Evolutionary conservation across 2,797 vertebrate species (phyloP).

Genomic region (Cuculus canorus): DNA sequence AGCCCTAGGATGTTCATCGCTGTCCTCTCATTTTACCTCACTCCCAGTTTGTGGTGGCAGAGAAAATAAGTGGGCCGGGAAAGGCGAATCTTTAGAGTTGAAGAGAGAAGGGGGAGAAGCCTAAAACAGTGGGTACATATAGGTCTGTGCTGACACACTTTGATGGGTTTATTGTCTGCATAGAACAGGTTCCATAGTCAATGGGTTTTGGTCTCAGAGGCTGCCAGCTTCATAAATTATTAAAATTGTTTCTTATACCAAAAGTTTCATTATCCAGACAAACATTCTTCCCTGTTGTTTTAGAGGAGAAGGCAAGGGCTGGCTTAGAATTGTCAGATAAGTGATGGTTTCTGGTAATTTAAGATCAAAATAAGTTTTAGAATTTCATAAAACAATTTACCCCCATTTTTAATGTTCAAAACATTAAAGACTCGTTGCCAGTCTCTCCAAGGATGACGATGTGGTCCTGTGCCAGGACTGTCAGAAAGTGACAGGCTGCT

Average conservation of each 20-base stretch:
- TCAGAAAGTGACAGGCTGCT: not conserved
- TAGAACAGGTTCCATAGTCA: not conserved
- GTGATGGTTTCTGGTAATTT: not conserved
- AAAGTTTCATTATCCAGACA: not conserved
- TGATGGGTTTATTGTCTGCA: not conserved
- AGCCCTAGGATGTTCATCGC: not conserved
- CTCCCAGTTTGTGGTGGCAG: not conserved
- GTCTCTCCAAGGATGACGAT: not conserved
- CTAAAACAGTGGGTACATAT: not conserved
- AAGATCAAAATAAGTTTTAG: not conserved
- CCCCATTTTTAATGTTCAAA: not conserved
- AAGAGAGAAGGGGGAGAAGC: not conserved
- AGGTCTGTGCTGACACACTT: not conserved
- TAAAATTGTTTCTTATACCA: not conserved
- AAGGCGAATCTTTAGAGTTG: not conserved
- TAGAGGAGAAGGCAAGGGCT: not conserved
- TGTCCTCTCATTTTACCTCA: not conserved
- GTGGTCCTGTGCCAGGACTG: not conserved
- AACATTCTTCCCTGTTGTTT: not conserved
- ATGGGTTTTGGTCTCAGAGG: not conserved
- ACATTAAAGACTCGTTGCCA: not conserved
- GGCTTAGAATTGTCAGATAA: not conserved
- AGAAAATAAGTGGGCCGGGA: not conserved
- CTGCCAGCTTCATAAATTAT: not conserved
- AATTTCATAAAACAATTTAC: not conserved